phyloP scores from a whole-genome alignment of 37 sponge, comb jelly and placozoan species.

The Beroe forskalii region DNA sequence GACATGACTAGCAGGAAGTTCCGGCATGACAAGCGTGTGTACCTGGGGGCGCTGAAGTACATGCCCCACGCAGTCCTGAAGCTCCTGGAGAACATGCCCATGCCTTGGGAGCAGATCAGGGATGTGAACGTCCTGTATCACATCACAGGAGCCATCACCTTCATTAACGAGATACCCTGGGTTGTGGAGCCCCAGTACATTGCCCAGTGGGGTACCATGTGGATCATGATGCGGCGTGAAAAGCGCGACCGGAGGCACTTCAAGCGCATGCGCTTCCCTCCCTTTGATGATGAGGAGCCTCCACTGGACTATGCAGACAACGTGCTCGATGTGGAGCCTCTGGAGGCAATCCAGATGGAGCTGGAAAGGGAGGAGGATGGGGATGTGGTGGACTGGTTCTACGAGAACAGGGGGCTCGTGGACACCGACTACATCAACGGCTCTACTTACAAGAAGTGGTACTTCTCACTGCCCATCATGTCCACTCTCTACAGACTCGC shows the following conservation, averaged over 20 bases:
- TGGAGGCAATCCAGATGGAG: conserved; percentile 98
- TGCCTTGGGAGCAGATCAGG: conserved; percentile 99
- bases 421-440: conserved; percentile 92
- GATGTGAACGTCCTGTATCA: conserved; percentile 94
- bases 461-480: conserved; percentile 86
- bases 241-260: conserved; percentile 98
- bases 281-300: conserved; percentile 99
- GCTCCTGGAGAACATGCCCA: conserved; percentile 99
- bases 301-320: conserved; percentile 99
- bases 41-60: conserved; percentile 98
- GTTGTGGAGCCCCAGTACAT: conserved; percentile 95
- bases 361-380: conserved; percentile 94
- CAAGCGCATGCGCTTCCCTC: conserved; percentile 99
- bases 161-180: conserved; percentile 99
- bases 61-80: conserved; percentile 99
- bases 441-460: conserved; percentile 86
- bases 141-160: conserved; percentile 99
- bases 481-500: conserved; percentile 98
- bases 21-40: conserved; percentile 98
- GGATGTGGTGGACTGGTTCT: conserved; percentile 92
- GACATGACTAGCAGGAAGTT: conserved; percentile 98
- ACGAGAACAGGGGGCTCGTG: conserved; percentile 90
- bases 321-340: conserved; percentile 96
- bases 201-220: conserved; percentile 99
- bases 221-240: conserved; percentile 99